Evolutionary conservation across 2,888 invertebrate species (phyloP).

Genomic region (Acronicta leporina): DNA sequence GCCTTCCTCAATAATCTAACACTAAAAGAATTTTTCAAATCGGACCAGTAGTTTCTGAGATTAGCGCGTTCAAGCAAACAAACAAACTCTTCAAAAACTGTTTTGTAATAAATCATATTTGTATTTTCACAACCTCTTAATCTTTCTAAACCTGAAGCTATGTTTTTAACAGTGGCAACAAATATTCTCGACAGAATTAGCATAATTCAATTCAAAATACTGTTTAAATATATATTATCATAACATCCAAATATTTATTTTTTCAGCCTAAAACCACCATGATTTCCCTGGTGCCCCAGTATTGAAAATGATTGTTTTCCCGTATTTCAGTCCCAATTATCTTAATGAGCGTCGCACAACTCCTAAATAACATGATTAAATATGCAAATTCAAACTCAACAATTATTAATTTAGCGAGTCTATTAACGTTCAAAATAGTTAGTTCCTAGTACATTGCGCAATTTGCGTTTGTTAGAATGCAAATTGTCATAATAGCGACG

Average conservation of each 20-base stretch:
- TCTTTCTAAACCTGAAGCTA: no score
- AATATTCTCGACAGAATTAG: no score
- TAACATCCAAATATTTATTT: not conserved
- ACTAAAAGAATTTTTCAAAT: no score
- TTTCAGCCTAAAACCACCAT: no score
- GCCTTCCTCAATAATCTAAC: no score
- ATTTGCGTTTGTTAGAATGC: constrained; percentile 73
- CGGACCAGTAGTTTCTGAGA: no score
- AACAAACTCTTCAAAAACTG: no score
- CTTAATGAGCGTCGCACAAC: constrained; percentile 38
- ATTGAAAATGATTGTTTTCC: constrained; percentile 37
- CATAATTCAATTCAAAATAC: no score
- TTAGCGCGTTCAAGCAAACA: no score
- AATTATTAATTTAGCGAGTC: constrained; percentile 35
- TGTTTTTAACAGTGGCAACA: no score
- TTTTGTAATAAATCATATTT: no score
- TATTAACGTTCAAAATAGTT: constrained; percentile 59
- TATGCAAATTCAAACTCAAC: constrained; percentile 44
- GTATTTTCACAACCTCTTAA: no score
- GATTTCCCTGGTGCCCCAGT: not conserved
- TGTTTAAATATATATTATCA: not conserved
- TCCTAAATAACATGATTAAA: constrained; percentile 42
- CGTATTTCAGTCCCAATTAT: constrained; percentile 21
- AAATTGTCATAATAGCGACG: constrained; percentile 71
- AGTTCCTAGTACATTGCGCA: constrained; percentile 48